Base-by-base conservation (phyloP, 2,888 invertebrate species). In the Parnassius apollo region DNA sequence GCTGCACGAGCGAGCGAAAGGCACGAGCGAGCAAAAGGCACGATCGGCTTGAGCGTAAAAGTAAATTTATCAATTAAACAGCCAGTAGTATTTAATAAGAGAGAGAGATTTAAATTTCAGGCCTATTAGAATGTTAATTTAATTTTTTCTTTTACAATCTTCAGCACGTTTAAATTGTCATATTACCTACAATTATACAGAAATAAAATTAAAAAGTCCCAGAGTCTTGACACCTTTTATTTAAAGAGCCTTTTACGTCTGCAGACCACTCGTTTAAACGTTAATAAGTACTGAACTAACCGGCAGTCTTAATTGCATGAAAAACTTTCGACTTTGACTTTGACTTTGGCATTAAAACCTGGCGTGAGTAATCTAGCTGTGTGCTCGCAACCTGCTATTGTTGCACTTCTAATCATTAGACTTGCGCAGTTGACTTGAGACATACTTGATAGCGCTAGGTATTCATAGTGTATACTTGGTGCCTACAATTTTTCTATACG, bases 361-460 rank as follows among this genome's bases (percentile, higher is more conserved):
- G 11, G 25, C 59, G 68, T 65, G 65, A 61, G 59, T 73, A 68
- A 71, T 68, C 59, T 68, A 68, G 71, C 71, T 69, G 61, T 62
- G 64, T 61, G 64, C 50, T 7, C 51, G 51, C 44, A 50, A 49
- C 70, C 73, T 69, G 65, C 62, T 59, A 74, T 74, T 71, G 77
- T 78, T 71, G 64, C 73, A 51, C 66, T 72, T 69, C 68, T 72
- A 70, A 75, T 69, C 71, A 73, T 71, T 57, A 62, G 57, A 65
- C 64, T 64, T 67, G 67, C 60, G 65, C 61, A 61, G 54, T 55
- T 58, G 56, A 54, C 42, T 60, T 54, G 53, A 59, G 42, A 57
- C 60, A 48, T 48, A 57, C 48, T 51, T 8, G 22, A 51, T 13
- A 11, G 44, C 35, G 9, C 12, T 22, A 18, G 18, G 18, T 18